Conservation (phyloP, 2,797 vertebrate genomes). For the Sebastes alutus region DNA sequence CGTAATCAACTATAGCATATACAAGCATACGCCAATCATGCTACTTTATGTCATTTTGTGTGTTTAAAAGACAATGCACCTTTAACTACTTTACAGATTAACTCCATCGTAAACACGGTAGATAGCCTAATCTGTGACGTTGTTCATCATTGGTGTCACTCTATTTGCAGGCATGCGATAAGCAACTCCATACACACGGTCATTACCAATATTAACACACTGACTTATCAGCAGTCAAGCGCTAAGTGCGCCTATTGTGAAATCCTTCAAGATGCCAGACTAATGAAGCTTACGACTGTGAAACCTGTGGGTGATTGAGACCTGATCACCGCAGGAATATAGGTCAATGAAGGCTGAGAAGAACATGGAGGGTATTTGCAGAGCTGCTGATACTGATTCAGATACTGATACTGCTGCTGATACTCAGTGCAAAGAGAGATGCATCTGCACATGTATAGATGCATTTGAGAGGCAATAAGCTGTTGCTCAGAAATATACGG, state of each 20-base stretch:
- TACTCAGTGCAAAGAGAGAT: background rate
- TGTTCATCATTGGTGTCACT: background rate
- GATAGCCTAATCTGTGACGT: background rate
- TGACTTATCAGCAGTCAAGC: constrained; percentile 14
- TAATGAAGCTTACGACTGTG: background rate
- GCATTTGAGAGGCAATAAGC: background rate
- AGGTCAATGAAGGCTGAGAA: background rate
- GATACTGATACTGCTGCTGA: background rate
- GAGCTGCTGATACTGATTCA: background rate
- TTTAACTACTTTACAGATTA: background rate
- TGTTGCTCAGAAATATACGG: background rate
- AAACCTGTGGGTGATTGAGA: background rate
- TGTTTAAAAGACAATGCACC: background rate
- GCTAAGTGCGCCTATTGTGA: background rate
- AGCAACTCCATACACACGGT: background rate
- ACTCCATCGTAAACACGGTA: background rate
- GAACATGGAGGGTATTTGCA: background rate
- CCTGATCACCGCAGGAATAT: constrained; percentile 18
- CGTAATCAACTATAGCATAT: background rate
- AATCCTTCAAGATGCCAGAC: background rate
- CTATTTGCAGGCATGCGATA: background rate
- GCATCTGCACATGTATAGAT: background rate
- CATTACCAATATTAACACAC: background rate
- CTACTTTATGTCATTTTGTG: background rate
- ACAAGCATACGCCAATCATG: background rate